These are phyloP conservation scores for Chaetura pelagica DNA, from an alignment of 2,113 vertebrate species.

Conservation along the genomic window DNA sequence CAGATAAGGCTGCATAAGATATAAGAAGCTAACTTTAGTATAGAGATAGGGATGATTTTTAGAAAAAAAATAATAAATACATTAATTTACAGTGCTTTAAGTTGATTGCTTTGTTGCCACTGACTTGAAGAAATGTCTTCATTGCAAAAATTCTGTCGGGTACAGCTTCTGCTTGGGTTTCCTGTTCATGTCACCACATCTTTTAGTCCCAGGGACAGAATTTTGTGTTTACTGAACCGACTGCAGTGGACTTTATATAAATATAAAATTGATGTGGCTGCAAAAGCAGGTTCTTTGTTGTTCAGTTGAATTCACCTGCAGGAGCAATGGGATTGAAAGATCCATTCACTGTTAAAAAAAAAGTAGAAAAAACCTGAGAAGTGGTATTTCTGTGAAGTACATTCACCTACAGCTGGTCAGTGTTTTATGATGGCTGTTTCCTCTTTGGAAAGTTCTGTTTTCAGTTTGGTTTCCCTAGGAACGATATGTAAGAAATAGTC, in stretches of 20 bases:
- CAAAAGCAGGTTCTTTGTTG: neutral
- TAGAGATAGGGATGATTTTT: neutral
- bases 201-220: neutral
- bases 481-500: conserved; percentile 15
- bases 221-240: neutral
- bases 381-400: conserved; percentile 1
- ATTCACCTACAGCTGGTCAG: conserved; percentile 24
- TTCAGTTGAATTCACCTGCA: neutral
- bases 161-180: neutral
- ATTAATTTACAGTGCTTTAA: neutral
- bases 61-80: neutral
- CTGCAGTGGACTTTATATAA: neutral
- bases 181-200: neutral
- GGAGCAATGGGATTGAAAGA: neutral
- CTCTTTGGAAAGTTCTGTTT: conserved; percentile 55
- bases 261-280: neutral
- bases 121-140: neutral
- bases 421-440: neutral
- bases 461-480: conserved; percentile 54
- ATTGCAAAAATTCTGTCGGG: neutral
- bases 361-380: neutral
- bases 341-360: neutral
- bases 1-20: conserved; percentile 11
- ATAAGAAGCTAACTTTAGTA: neutral
- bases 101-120: neutral